phyloP scores from a whole-genome alignment of 2,888 invertebrate genomes.

The Anaspis maculata region DNA sequence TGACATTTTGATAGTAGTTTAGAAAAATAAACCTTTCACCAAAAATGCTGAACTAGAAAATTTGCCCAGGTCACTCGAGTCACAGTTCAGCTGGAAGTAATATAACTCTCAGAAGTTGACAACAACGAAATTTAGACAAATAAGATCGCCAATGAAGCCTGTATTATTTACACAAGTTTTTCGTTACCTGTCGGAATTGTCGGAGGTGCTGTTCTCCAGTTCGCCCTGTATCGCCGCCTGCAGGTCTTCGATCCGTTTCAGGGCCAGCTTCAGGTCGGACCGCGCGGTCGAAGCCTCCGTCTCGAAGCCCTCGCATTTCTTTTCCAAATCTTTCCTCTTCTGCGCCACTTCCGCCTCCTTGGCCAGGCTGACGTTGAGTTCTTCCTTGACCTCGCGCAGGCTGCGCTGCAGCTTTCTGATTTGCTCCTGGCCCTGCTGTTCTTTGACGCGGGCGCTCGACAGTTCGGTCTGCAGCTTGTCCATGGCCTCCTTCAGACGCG shows the following conservation, averaged over 20 bases:
- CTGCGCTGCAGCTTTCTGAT: constrained; percentile 66
- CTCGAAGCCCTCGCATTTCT: constrained; percentile 61
- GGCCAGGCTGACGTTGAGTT: constrained; percentile 59
- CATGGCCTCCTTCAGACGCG: constrained; percentile 61
- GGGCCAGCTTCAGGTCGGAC: constrained; percentile 78
- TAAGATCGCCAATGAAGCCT: background rate
- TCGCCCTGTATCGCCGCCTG: constrained; percentile 90
- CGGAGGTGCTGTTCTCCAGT: constrained; percentile 58
- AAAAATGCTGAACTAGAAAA: too few relatives aligned
- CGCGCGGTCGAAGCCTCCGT: constrained; percentile 62
- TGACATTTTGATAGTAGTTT: too few relatives aligned
- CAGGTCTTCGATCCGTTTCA: constrained; percentile 82
- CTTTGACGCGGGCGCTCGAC: constrained; percentile 59
- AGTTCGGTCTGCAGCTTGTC: constrained; percentile 69
- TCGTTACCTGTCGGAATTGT: constrained; percentile 56
- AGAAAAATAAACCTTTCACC: too few relatives aligned
- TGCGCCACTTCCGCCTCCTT: constrained; percentile 69
- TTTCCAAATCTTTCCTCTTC: constrained; percentile 68
- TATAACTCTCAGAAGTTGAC: background rate
- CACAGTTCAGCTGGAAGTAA: too few relatives aligned
- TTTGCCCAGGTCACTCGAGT: too few relatives aligned
- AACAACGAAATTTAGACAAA: background rate
- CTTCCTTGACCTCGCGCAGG: constrained; percentile 69
- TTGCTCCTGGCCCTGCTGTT: constrained; percentile 70
- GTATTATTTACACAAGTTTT: constrained; percentile 3